Base-by-base conservation (phyloP, 1,140 invertebrate genomes). In the Druon quercuslanigerum region DNA sequence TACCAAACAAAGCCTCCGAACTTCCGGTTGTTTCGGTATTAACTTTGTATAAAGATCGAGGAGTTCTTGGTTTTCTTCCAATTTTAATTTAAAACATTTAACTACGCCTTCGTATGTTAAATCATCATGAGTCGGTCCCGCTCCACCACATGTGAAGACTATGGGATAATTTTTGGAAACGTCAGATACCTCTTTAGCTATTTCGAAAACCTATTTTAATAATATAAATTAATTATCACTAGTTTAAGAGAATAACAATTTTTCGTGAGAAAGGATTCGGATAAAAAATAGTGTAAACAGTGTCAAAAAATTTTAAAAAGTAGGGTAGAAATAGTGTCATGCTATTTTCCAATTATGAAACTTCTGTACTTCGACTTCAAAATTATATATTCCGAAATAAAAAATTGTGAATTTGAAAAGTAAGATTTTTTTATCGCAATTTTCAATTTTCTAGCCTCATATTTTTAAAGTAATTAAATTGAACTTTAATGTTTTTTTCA, bases 101-200 rank as follows among this genome's bases (percentile, higher is more conserved):
- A 94, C 94, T 11, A 96, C 87, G 50, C 92, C 95, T 89, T 93
- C 92, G 87, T 95, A 96, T 19, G 95, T 96, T 50, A 95, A 88
- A 85, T 96, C 95, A 89, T 96, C 95, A 84, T 96, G 95, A 11
- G 95, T 96, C 11, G 95, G 95, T 6, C 95, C 95, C 75, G 96
- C 93, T n/a, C 95, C 95, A 46, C 95, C 95, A 33, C 93, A 93
- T 9, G 95, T 96, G 20, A 96, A 92, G 25, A 96, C 95, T 86
- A 92, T 71, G 33, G 88, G 78, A 81, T 86, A 91, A n/a, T 78
- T 77, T 50, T 90, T 85, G 3, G 94, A 95, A 84, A 93, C 93
- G 50, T 91, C 81, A 9, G 78, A 60, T 3, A 96, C 92, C 89
- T 94, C 94, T 57, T 91, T 85, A 8, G 94, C 93, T 80, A 96